Base-by-base conservation (phyloP, 2,113 vertebrate genomes). In the Anser brachyrhynchus region DNA sequence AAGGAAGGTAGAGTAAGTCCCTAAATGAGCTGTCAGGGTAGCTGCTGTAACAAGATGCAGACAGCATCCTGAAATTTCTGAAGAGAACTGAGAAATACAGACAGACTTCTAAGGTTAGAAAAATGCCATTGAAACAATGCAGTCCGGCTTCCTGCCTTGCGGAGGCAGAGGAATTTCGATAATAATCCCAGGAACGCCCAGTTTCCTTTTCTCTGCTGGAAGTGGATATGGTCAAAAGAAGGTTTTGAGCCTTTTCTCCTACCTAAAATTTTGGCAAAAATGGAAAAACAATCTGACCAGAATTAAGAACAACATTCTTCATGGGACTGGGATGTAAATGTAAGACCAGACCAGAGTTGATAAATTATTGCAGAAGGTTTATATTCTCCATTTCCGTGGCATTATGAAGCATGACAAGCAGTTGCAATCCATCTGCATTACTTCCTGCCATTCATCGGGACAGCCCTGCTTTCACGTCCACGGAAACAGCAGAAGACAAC, bases 121-220 rank as follows among this genome's bases (percentile, higher is more conserved):
- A 93, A 92, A 81, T 11, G 74, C 70, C 80, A 58, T 51, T 91
- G 58, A 73, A 90, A 89, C 80, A 92, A 79, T 52, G 44, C n/a
- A 44, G 44, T 10, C 74, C 94, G 94, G 70, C 92, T 93, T 92
- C 87, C 86, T 94, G 96, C 74, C 79, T 81, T 37, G 65, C 1
- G 1, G 85, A 94, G 90, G 90, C 85, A 81, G 90, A 90, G 86
- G 89, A 89, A 93, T 95, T 77, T 58, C 71, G 84, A 84, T 54
- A 88, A 93, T 84, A 95, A 94, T 91, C 94, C 86, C 94, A 93
- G 94, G 92, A 96, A 97, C 90, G 80, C 84, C 61, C 51, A 22
- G 70, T 91, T 97, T 96, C 93, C 95, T 96, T 86, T 69, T 73
- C 2, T 0, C 80, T 73, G 73, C 58, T 94, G 87, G 84, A 95